Base-by-base conservation (phyloP, 2,888 invertebrate genomes). In the Desoria tigrina region DNA sequence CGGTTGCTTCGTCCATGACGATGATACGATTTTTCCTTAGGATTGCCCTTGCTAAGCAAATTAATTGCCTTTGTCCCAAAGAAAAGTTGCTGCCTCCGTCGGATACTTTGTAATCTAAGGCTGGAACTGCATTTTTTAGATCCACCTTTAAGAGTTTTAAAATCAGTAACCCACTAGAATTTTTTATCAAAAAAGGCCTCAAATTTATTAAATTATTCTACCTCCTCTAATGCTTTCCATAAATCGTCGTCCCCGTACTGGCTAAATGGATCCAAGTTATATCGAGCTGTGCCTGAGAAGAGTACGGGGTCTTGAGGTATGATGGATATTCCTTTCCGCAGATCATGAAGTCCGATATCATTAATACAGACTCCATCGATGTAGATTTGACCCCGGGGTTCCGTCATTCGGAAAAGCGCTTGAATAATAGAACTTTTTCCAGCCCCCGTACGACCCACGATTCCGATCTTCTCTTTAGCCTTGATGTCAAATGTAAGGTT, bases 261-360 rank as follows among this genome's bases (percentile, higher is more conserved):
- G 71, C 89, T 86, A 79, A 94, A 93, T 1, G 94, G 94, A 82
- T 95, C 94, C 65, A 95, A 83, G 81, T 95, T 95, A 78, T 89
- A 88, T 2, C 94, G 84, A 83, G 95, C 85, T 1, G 91, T 88
- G 49, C 94, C 94, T 0, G 92, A 90, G 81, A 95, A 94, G 26
- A 94, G 80, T 28, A 92, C 87, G 0, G 94, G 93, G 78, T 93
- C 92, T 83, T 95, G 95, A 0, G 95, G 95, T 78, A 96, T 95
- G 68, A 96, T 94, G 0, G 94, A 89, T 65, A 96, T 89, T 76
- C 87, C 88, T 63, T 85, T 86, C 53, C 95, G 83, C 32, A 96
- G 81, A 77, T 90, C 89, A 79, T 88, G 83, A 28, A 84, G 79
- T 7, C 82, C 82, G 23, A 84, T 78, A 1, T 78, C 71, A 39